phyloP scores from a whole-genome alignment of 1,140 invertebrate species.

The Lucilia sericata region DNA sequence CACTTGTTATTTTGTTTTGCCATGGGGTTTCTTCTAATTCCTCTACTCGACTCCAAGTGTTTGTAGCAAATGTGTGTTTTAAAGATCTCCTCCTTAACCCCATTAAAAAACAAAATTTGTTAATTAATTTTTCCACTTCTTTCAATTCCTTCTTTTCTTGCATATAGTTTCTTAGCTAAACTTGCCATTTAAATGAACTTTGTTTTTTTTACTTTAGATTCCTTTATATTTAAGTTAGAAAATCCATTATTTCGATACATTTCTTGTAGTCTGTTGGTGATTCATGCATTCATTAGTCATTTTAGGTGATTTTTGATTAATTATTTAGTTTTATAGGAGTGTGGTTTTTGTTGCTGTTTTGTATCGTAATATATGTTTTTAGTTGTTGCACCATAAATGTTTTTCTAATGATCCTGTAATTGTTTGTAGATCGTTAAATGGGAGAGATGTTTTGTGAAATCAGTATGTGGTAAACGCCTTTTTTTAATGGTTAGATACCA shows the following conservation, averaged over 20 bases:
- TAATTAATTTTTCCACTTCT: too few relatives aligned
- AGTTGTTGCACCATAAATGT: neutral
- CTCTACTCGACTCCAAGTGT: too few relatives aligned
- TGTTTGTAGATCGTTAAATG: neutral
- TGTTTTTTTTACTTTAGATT: neutral
- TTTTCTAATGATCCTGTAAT: constrained; percentile 41
- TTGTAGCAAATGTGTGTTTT: too few relatives aligned
- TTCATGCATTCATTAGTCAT: constrained; percentile 21
- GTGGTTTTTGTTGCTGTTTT: neutral
- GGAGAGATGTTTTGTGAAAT: neutral
- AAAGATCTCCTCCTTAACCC: too few relatives aligned
- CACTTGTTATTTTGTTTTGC: too few relatives aligned
- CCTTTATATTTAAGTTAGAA: neutral
- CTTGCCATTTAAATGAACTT: neutral
- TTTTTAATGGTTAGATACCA: neutral
- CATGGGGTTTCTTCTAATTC: too few relatives aligned
- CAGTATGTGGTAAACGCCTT: constrained; percentile 9
- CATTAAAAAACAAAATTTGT: too few relatives aligned
- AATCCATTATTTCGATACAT: neutral
- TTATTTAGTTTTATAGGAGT: neutral
- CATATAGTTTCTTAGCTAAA: neutral
- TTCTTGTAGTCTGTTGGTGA: neutral
- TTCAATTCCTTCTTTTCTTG: neutral
- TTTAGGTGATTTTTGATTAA: constrained; percentile 33
- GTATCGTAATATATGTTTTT: neutral